Evolutionary conservation across 2,113 vertebrate genomes (phyloP), one percentile per base, ranked within the genome.

Genomic region (Ctenodactylus gundi): DNA sequence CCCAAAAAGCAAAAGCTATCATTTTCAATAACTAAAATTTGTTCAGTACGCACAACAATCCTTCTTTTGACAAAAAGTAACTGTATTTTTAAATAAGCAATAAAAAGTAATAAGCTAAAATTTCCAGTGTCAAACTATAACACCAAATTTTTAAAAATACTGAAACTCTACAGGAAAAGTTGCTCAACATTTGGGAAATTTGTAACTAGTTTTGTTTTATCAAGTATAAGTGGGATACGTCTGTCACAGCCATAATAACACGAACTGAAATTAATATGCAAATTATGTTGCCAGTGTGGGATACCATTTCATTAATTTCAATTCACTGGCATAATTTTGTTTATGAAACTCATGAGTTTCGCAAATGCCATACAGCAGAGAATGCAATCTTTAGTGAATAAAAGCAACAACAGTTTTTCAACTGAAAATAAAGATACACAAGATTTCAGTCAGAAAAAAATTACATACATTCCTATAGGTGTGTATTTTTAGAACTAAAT

Each of bases 261-360:
- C 97, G 95, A 98, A 97, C 76, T 90, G 75, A 98, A 98, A 99
- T 99, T 98, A 98, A 98, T 98, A 98, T 98, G 98, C 97, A 99
- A 99, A 99, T 98, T 96, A 94, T 93, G 83, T 93, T 96, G 93
- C 95, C 97, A 96, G 92, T 87, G 95, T 98, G 96, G 98, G 95
- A 97, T 97, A 95, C 86, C 97, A 98, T 98, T 99, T 98, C 97
- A 98, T 99, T 98, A 97, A 97, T 98, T 98, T 98, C 96, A 97
- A 96, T 97, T 97, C 98, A 98, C 94, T 98, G 98, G 98, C 98
- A 98, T 98, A 98, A 98, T 98, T 98, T 87, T 97, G 44, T 97
- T 98, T 98, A 98, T 97, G 98, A 98, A 98, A 98, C 98, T 98
- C 98, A 96, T 97, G 97, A 98, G 93, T 97, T 97, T 97, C 97